Evolutionary conservation across 1,140 invertebrate genomes (phyloP), one percentile per base, ranked within the genome.

Genomic region (Meloidogyne hapla): DNA sequence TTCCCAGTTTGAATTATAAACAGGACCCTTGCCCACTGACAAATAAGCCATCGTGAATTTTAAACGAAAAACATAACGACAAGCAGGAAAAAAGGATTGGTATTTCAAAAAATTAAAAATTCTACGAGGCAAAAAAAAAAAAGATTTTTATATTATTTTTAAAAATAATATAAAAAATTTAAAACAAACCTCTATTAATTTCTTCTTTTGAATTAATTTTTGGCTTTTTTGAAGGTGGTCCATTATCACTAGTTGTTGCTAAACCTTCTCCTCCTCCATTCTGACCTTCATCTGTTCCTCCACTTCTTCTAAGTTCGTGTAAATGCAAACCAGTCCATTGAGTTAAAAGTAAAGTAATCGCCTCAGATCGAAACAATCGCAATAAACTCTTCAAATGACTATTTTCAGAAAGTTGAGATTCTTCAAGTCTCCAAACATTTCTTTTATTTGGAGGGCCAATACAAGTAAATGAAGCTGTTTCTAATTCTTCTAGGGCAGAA

Each of bases 271-370:
- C 48, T 62, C 10, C 48, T 40, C n/a, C 64, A 13, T 25, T 73
- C 28, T 38, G 1, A 0, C 15, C 33, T 21, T 73, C 23, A 28
- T 73, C 28, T 12, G 8, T 40, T 77, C 76, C 61, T 62, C 63
- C 23, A 56, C 64, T 25, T 38, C 0, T 65, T 72, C 25, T 82
- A 10, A 81, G 18, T 48, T 80, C 68, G 67, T 63, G 83, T 42
- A 81, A 61, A 28, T 76, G 45, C 15, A 81, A 67, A n/a, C 80
- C 80, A 12, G 80, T 83, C 80, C 80, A 81, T 76, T 81, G 81
- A 56, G 81, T 83, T 10, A 81, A 62, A 8, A 83, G 42, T 25
- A 83, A 61, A 3, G 80, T 75, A 42, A 83, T 77, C 3, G 81
- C 81, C 38, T 81, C 81, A 18, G 76, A 80, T 2, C 80, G 80